Conservation (phyloP, 1,140 invertebrate genomes). For the Drosophila murphyi region DNA sequence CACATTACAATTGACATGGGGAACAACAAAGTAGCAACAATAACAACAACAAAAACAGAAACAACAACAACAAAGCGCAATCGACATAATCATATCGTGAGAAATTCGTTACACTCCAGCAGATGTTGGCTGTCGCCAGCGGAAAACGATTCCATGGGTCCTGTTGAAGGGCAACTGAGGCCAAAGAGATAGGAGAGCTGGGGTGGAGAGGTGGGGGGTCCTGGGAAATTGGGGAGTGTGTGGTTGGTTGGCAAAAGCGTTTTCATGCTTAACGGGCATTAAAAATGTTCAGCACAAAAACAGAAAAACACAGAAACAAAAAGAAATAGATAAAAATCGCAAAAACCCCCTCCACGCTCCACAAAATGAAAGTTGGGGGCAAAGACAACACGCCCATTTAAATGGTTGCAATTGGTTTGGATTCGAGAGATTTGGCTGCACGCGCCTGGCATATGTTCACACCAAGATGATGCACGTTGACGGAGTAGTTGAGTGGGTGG, state of each 20-base stretch:
- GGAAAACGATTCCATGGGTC: conserved; percentile 30
- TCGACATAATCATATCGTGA: conserved; percentile 83
- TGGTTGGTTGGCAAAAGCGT: conserved; percentile 66
- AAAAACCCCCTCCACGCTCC: conserved; percentile 15
- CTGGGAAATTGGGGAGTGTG: conserved; percentile 15
- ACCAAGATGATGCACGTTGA: conserved; percentile 69
- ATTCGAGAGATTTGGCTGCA: conserved; percentile 19
- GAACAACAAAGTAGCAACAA: conserved; percentile 63
- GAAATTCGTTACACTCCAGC: conserved; percentile 81
- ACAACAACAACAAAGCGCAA: conserved; percentile 58
- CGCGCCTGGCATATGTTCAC: conserved; percentile 84
- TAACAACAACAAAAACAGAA: conserved; percentile 42
- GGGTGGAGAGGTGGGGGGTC: not conserved
- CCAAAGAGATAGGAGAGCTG: conserved; percentile 15
- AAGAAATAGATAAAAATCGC: conserved; percentile 58
- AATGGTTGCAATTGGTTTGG: conserved; percentile 42
- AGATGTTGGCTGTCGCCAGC: conserved; percentile 66
- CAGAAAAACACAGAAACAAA: conserved; percentile 44
- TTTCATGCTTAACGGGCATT: conserved; percentile 82
- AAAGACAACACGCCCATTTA: conserved; percentile 23
- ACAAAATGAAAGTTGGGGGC: conserved; percentile 9
- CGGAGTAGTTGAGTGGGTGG: not conserved
- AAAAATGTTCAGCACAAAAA: conserved; percentile 75
- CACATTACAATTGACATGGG: conserved; percentile 25
- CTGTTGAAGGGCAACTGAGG: conserved; percentile 71